Base-by-base conservation (phyloP, 2,888 invertebrate genomes). In the Syritta pipiens region DNA sequence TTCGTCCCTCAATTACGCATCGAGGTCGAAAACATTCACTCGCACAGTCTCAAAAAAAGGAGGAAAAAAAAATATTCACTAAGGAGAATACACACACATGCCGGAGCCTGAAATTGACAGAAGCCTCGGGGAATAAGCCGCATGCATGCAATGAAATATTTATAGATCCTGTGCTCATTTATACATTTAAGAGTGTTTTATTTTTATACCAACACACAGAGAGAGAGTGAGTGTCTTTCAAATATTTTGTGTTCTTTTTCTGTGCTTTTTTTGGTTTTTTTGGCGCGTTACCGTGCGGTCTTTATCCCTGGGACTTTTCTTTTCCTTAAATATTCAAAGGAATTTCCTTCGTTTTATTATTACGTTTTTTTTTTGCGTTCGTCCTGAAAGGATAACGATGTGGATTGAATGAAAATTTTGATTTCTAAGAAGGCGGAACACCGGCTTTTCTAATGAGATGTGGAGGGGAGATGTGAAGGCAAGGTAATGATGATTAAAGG, bases 61-160 rank as follows among this genome's bases (percentile, higher is more conserved):
- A 24, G 19, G 19, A 30, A 40, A 55, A 12, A 26, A 5, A 55
- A 42, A 42, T 10, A 44, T 3, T 28, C 12, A 44, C 22, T 24
- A 28, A 9, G 9, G 9, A 9, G 1, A 28, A 28, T 7, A 28
- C 6, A 28, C 1, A 28, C 1, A 1, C 10, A 30, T n/a, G n/a
- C n/a, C n/a, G n/a, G n/a, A 30, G 30, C 6, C 14, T 22, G 22
- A 35, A 60, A 37, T 60, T 60, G 59, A 32, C 46, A 46, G 5
- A 46, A 60, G 60, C 60, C 48, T 48, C 24, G 4, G 46, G 60
- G 60, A 37, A 26, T 35, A 26, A 35, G 24, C 10, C 35, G 19
- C 48, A 35, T 59, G 46, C 14, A 24, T 35, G 35, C 22, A 60
- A 60, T 48, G 9, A 60, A 60, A 48, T 48, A 60, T 60, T 60